These are phyloP conservation scores for Ictalurus furcatus DNA, from an alignment of 2,113 vertebrate genomes.

Conservation along the genomic window DNA sequence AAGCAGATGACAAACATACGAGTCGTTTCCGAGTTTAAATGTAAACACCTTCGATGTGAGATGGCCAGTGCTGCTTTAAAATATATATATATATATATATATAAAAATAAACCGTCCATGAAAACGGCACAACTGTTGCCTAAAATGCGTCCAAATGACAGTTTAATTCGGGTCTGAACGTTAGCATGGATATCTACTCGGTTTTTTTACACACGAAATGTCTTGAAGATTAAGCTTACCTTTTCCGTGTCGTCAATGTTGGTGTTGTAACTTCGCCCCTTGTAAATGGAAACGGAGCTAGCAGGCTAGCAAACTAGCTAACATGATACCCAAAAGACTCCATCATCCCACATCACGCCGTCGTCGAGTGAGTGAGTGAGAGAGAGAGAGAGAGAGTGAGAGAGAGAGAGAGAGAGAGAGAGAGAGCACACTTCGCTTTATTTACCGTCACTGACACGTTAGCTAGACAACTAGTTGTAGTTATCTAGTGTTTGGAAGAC, in stretches of 20 bases:
- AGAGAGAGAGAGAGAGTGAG: too few relatives aligned
- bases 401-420: too few relatives aligned
- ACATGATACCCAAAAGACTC: slow-evolving; percentile 41
- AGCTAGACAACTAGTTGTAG: not conserved
- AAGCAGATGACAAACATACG: not conserved
- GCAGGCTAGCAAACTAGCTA: slow-evolving; percentile 36
- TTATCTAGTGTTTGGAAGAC: too few relatives aligned
- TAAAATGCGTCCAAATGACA: not conserved
- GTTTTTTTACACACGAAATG: not conserved
- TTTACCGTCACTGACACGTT: not conserved
- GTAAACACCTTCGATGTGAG: not conserved
- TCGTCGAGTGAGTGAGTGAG: too few relatives aligned
- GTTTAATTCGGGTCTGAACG: not conserved
- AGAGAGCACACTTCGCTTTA: not conserved
- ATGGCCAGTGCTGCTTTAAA: too few relatives aligned
- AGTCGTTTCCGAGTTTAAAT: not conserved
- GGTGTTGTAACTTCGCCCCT: slow-evolving; percentile 46
- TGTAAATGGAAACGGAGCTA: slow-evolving; percentile 41
- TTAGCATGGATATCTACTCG: not conserved
- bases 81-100: too few relatives aligned
- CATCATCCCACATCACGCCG: slow-evolving; percentile 36
- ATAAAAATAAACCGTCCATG: not conserved
- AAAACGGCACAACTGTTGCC: slow-evolving; percentile 29
- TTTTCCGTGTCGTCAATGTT: slow-evolving; percentile 28
- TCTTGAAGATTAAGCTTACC: slow-evolving; percentile 3